Evolutionary conservation across 2,113 vertebrate genomes (phyloP).

Genomic region (Mugil cephalus): DNA sequence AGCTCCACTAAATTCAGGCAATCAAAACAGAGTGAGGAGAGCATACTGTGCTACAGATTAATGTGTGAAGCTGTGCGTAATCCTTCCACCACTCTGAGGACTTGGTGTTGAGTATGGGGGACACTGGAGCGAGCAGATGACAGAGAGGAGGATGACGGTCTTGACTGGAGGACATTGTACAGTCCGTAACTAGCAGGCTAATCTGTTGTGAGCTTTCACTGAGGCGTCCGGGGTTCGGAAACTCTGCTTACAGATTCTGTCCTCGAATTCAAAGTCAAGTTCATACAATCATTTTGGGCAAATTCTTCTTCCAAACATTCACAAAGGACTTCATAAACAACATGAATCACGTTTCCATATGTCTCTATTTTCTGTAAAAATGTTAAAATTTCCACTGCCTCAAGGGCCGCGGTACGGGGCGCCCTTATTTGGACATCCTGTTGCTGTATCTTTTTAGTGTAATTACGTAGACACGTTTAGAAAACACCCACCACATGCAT

Average conservation of each 20-base stretch:
- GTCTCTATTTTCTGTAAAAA: too few relatives aligned
- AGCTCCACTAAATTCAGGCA: slow-evolving; percentile 7
- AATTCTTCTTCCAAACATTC: background rate
- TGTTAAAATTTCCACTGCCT: too few relatives aligned
- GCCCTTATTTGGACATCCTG: too few relatives aligned
- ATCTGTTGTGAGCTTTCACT: slow-evolving; percentile 41
- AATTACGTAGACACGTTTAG: too few relatives aligned
- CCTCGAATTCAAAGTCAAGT: background rate
- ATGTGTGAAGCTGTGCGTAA: slow-evolving; percentile 45
- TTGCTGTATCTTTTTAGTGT: too few relatives aligned
- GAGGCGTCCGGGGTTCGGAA: background rate
- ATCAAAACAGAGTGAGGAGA: slow-evolving; percentile 23
- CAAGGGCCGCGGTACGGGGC: too few relatives aligned
- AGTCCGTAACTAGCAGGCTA: slow-evolving; percentile 20
- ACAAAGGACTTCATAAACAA: background rate
- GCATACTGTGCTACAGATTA: slow-evolving; percentile 47
- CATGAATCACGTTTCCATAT: too few relatives aligned
- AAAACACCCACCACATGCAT: too few relatives aligned
- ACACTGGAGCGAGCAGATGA: slow-evolving; percentile 36
- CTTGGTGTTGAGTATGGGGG: slow-evolving; percentile 20
- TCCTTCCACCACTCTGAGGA: slow-evolving; percentile 43
- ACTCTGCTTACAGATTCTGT: slow-evolving; percentile 8
- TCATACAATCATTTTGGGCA: background rate
- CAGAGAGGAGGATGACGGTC: slow-evolving; percentile 36
- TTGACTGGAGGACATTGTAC: slow-evolving; percentile 40